Evolutionary conservation across 2,888 invertebrate genomes (phyloP), one percentile per base, ranked within the genome.

Genomic region (Ophioninae sp.): DNA sequence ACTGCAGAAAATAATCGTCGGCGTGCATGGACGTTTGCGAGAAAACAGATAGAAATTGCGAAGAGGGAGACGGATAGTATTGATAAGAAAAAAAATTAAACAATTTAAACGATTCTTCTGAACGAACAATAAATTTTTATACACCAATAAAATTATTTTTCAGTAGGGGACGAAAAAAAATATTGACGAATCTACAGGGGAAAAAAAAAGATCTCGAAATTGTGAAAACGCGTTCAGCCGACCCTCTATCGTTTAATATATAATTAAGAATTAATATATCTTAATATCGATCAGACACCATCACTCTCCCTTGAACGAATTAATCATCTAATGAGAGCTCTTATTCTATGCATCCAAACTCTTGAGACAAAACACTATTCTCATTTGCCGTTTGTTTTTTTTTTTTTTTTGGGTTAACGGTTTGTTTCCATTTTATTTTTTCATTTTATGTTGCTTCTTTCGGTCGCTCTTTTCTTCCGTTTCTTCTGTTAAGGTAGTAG

Each of bases 401-500:
- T 30, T 30, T 30, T 30, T 30, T 2, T 1, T 30, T 30, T 30
- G 30, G 30, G 57, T 39, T 65, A 13, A 56, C 21, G 39, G 50
- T 69, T 69, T 44, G 20, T 77, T 21, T 61, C 20, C 65, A 73
- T 81, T 62, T 77, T 44, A 72, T 62, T 56, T 80, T 79, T 1
- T 80, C 61, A 37, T 62, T 69, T n/a, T 62, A 8, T 39, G 61
- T 78, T 67, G 21, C 37, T 65, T 67, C 59, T n/a, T 37, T 65
- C 50, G 7, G 62, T 73, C 21, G 6, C 21, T 76, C 76, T 65
- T 50, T 69, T 77, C 30, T 39, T 76, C 57, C 57, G 20, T 64
- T 70, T 72, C 20, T 74, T 74, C 68, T 80, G 83, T 83, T 83
- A 85, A 82, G 84, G 81, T 85, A 86, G 82, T 91, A 92, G 92